phyloP scores from a whole-genome alignment of 2,797 vertebrate species.

The Dicrostonyx torquatus region DNA sequence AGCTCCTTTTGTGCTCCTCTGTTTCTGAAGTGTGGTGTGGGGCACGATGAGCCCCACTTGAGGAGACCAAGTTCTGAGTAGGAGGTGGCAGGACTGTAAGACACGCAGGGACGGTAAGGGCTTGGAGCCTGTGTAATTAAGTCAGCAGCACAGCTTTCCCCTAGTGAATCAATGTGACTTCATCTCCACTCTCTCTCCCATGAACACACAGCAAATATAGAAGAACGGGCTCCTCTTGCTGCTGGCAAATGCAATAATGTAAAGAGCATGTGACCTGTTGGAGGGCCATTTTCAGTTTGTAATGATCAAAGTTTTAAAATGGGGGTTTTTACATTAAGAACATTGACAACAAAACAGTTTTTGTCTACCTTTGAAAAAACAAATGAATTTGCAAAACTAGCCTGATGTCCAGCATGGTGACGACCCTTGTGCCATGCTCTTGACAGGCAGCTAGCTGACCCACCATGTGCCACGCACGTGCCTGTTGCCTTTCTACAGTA shows the following conservation, averaged over 20 bases:
- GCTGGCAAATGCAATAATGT: not conserved
- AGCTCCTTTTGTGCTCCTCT: slow-evolving; percentile 42
- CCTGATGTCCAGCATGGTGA: not conserved
- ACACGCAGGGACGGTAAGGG: not conserved
- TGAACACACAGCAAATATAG: slow-evolving; percentile 5
- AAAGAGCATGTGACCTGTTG: slow-evolving; percentile 1
- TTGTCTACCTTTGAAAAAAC: slow-evolving; percentile 8
- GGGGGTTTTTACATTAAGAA: slow-evolving; percentile 1
- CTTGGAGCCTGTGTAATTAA: not conserved
- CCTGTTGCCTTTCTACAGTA: not conserved
- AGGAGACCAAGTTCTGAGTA: not conserved
- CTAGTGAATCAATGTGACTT: not conserved
- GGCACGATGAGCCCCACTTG: not conserved
- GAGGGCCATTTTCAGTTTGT: not conserved
- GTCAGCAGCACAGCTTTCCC: slow-evolving; percentile 2
- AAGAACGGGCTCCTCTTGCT: slow-evolving; percentile 31
- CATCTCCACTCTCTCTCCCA: not conserved
- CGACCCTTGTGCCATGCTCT: not conserved
- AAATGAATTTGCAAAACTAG: not conserved
- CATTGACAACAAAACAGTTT: not conserved
- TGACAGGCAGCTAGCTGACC: not conserved
- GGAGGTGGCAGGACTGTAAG: not conserved
- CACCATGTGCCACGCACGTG: not conserved
- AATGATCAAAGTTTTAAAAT: not conserved
- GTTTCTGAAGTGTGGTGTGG: not conserved